phyloP scores from a whole-genome alignment of 2,113 vertebrate genomes.

The Podarcis raffonei region DNA sequence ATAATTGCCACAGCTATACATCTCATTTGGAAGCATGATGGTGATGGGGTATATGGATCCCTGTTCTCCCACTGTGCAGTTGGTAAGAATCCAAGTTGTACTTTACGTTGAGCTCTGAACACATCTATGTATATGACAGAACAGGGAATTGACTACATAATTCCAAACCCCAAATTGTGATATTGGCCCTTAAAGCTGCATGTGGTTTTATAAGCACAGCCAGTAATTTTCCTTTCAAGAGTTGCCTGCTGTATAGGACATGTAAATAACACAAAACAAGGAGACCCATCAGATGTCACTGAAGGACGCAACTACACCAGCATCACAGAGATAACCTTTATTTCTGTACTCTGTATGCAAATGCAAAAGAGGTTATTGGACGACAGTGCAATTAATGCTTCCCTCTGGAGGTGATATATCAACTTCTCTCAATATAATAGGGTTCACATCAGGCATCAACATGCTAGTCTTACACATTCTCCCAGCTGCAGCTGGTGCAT shows the following conservation, averaged over 20 bases:
- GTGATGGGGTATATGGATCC: not conserved
- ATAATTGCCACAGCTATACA: not conserved
- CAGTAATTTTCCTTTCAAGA: not conserved
- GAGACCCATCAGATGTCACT: not conserved
- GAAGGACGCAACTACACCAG: not conserved
- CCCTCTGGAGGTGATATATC: not conserved
- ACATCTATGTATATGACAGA: not conserved
- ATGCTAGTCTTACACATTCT: not conserved
- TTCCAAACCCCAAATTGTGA: not conserved
- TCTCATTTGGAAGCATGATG: not conserved
- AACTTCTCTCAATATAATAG: not conserved
- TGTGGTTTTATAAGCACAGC: not conserved
- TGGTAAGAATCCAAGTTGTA: too few relatives aligned
- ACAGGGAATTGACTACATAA: not conserved
- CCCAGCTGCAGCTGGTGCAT: not conserved
- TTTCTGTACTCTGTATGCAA: not conserved
- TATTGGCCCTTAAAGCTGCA: too few relatives aligned
- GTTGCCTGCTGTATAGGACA: not conserved
- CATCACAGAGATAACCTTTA: not conserved
- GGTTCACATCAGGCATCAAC: not conserved
- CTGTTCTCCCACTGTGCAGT: not conserved
- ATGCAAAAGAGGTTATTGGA: constrained; percentile 7
- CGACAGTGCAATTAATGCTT: not conserved
- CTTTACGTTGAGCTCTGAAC: not conserved
- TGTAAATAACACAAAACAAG: not conserved